A percentile compares a stretch with the other conserved stretches of the same genome.
phyloP scores from a whole-genome alignment of 2,888 invertebrate species.

The Bimastos eiseni region DNA sequence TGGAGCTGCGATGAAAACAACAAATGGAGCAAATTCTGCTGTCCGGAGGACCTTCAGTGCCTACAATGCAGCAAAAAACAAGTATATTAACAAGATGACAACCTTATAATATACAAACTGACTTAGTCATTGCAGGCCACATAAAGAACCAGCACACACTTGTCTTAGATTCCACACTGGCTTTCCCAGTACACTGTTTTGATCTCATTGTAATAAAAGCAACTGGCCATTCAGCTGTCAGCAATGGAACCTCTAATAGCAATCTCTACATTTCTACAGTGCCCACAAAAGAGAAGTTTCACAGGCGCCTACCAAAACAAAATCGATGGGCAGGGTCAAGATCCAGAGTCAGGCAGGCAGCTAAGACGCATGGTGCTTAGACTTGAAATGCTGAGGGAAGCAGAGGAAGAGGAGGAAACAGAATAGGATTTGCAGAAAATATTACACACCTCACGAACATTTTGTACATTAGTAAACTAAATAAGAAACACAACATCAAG shows the following conservation, averaged over 20 bases:
- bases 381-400: no score
- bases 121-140: background rate
- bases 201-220: background rate
- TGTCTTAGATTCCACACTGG: background rate
- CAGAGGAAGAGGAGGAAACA: no score
- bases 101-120: background rate
- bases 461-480: background rate
- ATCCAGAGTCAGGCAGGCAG: no score
- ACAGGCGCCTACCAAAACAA: no score
- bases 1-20: slow-evolving; percentile 95
- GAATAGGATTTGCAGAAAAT: no score
- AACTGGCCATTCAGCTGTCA: background rate
- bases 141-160: background rate
- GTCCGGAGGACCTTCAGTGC: slow-evolving; percentile 67
- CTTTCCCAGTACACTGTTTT: background rate
- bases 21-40: slow-evolving; percentile 94
- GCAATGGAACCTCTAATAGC: background rate
- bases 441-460: no score
- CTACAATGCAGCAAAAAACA: slow-evolving; percentile 68
- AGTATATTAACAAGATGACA: background rate
- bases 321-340: no score
- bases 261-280: background rate
- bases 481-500: background rate
- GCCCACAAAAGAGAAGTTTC: no score
- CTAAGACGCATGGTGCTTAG: no score